phyloP scores from a whole-genome alignment of 1,140 invertebrate species.

The Augochlora pura region DNA sequence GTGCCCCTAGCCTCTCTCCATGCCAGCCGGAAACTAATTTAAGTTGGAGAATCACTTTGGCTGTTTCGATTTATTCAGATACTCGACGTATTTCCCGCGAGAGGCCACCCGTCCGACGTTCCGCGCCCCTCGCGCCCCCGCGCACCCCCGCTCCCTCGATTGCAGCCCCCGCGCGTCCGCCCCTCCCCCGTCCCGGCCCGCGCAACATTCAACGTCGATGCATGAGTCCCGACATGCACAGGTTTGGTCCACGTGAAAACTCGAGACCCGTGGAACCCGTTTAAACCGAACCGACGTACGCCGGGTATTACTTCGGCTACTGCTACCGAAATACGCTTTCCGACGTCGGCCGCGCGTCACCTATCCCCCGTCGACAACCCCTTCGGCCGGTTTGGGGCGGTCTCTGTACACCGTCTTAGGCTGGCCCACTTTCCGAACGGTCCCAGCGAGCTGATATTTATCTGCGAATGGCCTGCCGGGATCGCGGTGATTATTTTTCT shows the following conservation, averaged over 20 bases:
- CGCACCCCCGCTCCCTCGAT: background rate
- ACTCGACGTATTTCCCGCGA: conserved; percentile 76
- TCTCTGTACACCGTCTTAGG: no score
- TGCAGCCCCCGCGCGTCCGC: background rate
- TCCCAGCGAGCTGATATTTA: no score
- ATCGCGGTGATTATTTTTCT: no score
- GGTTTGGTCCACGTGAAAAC: conserved; percentile 34
- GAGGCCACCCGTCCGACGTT: conserved; percentile 51
- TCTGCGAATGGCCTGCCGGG: no score
- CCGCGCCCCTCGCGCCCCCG: no score
- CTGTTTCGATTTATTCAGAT: conserved; percentile 80
- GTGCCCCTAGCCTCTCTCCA: conserved; percentile 49
- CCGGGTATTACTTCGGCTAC: background rate
- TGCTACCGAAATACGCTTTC: background rate
- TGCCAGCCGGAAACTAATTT: conserved; percentile 77
- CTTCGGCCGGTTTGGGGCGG: no score
- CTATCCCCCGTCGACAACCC: no score
- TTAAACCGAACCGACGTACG: conserved; percentile 40
- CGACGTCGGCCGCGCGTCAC: no score
- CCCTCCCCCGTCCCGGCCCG: background rate
- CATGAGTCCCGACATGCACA: conserved; percentile 54
- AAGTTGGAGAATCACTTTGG: conserved; percentile 78
- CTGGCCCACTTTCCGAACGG: no score
- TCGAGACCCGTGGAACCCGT: conserved; percentile 22
- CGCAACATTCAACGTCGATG: conserved; percentile 57